phyloP scores from a whole-genome alignment of 2,113 vertebrate genomes.

The Apistogramma diplotaenia region DNA sequence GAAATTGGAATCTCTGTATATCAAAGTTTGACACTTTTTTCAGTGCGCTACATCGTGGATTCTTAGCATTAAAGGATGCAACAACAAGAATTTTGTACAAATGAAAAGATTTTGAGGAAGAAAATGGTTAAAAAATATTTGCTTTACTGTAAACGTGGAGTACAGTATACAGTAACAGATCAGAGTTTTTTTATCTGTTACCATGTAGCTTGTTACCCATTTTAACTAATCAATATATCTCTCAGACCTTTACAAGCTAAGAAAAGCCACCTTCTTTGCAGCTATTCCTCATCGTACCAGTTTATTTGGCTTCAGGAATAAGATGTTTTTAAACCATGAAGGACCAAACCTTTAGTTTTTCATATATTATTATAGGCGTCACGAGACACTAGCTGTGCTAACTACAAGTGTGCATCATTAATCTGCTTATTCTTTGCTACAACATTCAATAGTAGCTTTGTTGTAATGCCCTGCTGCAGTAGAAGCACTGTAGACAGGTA shows the following conservation, averaged over 20 bases:
- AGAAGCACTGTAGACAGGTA: constrained; percentile 29
- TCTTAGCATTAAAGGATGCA: not conserved
- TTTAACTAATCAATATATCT: not conserved
- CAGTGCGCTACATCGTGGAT: not conserved
- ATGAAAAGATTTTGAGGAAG: not conserved
- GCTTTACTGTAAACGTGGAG: not conserved
- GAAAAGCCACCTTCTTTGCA: not conserved
- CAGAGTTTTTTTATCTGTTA: not conserved
- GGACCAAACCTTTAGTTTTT: not conserved
- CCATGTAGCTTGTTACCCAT: not conserved
- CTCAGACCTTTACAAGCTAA: not conserved
- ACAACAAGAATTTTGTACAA: not conserved
- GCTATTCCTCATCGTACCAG: not conserved
- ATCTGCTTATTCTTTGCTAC: not conserved
- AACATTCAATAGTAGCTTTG: not conserved
- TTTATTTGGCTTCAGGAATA: not conserved
- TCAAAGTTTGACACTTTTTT: constrained; percentile 34
- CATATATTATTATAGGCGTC: not conserved
- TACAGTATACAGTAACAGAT: not conserved
- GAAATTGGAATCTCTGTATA: constrained; percentile 44
- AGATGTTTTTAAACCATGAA: not conserved
- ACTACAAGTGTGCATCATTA: constrained; percentile 14
- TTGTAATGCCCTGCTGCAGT: not conserved
- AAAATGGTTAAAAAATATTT: not conserved
- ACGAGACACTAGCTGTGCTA: not conserved